phyloP scores from a whole-genome alignment of 30 jellyfish, hydroid and myxozoan species.

The Aurelia coerulea region DNA sequence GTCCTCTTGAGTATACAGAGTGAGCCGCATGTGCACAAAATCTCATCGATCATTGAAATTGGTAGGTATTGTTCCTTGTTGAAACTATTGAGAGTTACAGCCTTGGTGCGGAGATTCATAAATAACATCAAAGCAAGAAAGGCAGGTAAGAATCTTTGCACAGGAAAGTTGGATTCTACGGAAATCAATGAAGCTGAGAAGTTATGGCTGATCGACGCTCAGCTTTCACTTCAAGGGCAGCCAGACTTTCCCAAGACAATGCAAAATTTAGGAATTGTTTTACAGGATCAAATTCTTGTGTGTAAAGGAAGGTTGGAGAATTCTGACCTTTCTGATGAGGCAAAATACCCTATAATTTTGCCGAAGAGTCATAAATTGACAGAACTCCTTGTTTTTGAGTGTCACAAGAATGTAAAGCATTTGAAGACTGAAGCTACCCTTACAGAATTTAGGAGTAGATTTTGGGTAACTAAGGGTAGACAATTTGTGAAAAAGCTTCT shows the following conservation, averaged over 20 bases:
- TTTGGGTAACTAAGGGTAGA: neutral
- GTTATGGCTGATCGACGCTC: neutral
- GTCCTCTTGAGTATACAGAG: neutral
- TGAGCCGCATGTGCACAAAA: neutral
- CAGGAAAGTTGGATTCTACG: neutral
- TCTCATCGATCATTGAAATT: neutral
- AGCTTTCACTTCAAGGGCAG: neutral
- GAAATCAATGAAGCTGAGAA: constrained; percentile 2
- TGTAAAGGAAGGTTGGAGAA: neutral
- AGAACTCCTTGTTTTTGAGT: neutral
- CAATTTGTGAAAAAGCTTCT: constrained; percentile 14
- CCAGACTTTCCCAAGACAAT: neutral
- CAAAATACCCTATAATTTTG: neutral
- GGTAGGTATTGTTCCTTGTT: neutral
- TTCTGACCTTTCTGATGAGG: neutral
- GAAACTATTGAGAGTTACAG: neutral
- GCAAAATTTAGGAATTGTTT: neutral
- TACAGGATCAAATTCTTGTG: neutral
- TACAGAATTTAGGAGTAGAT: neutral
- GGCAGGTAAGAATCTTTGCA: neutral
- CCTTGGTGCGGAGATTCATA: neutral
- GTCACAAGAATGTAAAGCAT: neutral
- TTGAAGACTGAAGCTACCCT: neutral
- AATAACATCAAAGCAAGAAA: neutral
- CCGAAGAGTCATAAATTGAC: neutral